Percentiles rank a stretch among this genome's conserved stretches.
These are phyloP conservation scores for Beris morrisii DNA, from an alignment of 2,888 invertebrate genomes.

Conservation along the genomic window DNA sequence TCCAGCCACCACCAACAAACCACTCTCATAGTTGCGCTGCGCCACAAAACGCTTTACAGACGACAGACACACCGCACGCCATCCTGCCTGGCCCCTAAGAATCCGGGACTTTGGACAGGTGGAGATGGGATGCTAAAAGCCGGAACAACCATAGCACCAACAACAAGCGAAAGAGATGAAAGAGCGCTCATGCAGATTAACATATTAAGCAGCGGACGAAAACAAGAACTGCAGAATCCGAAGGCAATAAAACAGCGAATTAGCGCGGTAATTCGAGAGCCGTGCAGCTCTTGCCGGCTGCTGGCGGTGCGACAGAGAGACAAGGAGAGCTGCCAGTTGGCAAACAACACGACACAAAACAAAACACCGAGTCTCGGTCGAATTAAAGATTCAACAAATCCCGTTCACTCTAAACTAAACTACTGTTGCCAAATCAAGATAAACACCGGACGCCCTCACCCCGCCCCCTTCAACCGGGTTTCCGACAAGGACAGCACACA, in stretches of 20 bases:
- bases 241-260: slow-evolving; percentile 22
- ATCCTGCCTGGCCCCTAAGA: not conserved
- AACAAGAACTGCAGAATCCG: slow-evolving; percentile 14
- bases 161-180: slow-evolving; percentile 32
- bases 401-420: slow-evolving; percentile 38
- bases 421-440: slow-evolving; percentile 40
- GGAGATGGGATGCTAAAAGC: too few species aligned
- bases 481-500: too few species aligned
- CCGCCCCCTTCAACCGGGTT: not conserved
- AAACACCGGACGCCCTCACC: slow-evolving; percentile 27
- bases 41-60: not conserved
- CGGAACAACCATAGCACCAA: not conserved
- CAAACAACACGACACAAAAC: slow-evolving; percentile 3
- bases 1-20: too few species aligned
- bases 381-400: slow-evolving; percentile 40
- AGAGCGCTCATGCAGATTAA: slow-evolving; percentile 32
- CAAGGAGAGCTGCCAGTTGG: not conserved
- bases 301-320: not conserved
- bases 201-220: slow-evolving; percentile 33
- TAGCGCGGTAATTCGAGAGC: not conserved
- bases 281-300: too few species aligned
- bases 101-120: not conserved
- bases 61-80: not conserved
- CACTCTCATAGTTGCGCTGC: too few species aligned
- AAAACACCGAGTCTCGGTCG: slow-evolving; percentile 21